These are phyloP conservation scores for Myotis yumanensis DNA, from an alignment of 2,113 vertebrate genomes.

Conservation along the genomic window DNA sequence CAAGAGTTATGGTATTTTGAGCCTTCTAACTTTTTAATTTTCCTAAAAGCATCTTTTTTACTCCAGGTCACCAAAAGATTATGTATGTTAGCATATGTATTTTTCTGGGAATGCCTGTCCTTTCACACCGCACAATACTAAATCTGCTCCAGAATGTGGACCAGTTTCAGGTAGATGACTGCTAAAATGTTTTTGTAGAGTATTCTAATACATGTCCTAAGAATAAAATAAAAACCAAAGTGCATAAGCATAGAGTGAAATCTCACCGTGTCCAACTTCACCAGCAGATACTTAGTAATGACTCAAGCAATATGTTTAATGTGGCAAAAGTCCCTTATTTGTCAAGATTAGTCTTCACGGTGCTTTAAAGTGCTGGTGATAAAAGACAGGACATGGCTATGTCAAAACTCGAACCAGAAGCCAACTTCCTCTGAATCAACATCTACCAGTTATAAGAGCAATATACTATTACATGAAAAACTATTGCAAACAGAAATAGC, in stretches of 20 bases:
- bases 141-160: neutral
- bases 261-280: neutral
- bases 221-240: conserved; percentile 14
- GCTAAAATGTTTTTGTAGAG: neutral
- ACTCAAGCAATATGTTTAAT: neutral
- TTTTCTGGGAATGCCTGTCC: neutral
- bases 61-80: neutral
- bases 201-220: neutral
- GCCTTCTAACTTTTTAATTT: neutral
- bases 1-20: neutral
- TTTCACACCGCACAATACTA: neutral
- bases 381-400: neutral
- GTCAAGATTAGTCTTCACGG: neutral
- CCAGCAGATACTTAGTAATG: neutral
- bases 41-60: conserved; percentile 32
- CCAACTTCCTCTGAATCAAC: neutral
- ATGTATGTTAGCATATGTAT: neutral
- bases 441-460: neutral
- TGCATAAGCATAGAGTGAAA: neutral
- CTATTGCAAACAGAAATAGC: neutral
- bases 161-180: neutral
- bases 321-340: neutral
- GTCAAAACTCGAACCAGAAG: conserved; percentile 25
- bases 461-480: neutral
- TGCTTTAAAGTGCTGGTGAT: neutral